phyloP scores from a whole-genome alignment of 1,140 invertebrate species.

The Diplogasteroides magnus region DNA sequence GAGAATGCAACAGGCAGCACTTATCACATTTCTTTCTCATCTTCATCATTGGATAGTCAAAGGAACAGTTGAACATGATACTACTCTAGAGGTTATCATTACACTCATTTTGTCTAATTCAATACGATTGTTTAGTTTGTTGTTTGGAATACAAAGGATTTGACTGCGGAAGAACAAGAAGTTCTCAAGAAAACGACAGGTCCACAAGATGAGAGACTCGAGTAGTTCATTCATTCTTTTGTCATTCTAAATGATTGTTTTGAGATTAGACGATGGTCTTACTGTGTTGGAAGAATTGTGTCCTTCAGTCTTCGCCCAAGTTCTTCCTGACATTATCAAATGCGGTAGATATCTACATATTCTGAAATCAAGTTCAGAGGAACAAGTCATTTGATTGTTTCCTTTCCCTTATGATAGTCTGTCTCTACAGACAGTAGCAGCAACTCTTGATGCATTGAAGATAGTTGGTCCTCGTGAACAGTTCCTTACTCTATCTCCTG shows the following conservation, averaged over 20 bases:
- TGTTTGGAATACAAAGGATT: background rate
- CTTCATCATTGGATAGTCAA: background rate
- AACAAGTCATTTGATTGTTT: background rate
- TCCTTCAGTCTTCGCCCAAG: background rate
- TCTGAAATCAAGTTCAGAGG: background rate
- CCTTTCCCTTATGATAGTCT: too few species aligned
- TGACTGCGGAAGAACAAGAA: background rate
- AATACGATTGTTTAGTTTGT: background rate
- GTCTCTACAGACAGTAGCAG: too few species aligned
- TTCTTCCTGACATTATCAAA: background rate
- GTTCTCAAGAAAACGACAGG: background rate
- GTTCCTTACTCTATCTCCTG: background rate
- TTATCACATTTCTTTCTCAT: background rate
- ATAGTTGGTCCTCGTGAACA: background rate
- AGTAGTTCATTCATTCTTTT: background rate
- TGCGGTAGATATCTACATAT: background rate
- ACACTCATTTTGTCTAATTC: background rate
- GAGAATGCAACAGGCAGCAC: background rate
- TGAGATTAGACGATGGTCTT: background rate
- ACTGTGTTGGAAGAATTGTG: background rate
- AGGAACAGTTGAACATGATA: background rate
- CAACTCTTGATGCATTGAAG: background rate
- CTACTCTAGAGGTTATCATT: background rate
- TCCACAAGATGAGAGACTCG: background rate
- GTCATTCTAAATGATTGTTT: background rate